Conservation (phyloP, 2,113 vertebrate species). For the Nanorana parkeri region DNA sequence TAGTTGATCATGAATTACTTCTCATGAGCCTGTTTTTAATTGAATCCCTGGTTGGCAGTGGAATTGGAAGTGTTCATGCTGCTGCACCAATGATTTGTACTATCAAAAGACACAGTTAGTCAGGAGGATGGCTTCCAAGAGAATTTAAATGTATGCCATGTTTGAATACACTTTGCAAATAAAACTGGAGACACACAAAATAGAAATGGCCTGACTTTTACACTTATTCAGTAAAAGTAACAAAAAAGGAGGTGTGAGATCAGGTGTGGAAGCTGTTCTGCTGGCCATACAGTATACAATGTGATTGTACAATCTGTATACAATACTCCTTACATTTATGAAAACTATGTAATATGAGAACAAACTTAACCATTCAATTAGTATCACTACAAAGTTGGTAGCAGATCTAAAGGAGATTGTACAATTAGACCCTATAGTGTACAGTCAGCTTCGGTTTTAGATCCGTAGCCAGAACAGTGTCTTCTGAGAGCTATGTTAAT, state of each 20-base stretch:
- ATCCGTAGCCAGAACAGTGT: too few relatives aligned
- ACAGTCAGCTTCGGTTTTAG: too few relatives aligned
- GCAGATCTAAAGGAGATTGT: too few relatives aligned
- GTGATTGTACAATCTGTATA: too few relatives aligned
- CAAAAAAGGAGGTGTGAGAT: too few relatives aligned
- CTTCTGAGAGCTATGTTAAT: too few relatives aligned
- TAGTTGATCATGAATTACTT: constrained; percentile 46
- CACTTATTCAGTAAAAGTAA: background rate
- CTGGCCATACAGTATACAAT: too few relatives aligned
- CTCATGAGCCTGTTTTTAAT: constrained; percentile 50
- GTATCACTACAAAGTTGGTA: too few relatives aligned
- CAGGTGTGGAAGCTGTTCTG: background rate
- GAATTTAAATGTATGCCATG: constrained; percentile 10
- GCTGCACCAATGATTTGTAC: constrained; percentile 48
- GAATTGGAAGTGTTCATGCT: constrained; percentile 44
- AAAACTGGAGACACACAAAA: background rate
- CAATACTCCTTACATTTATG: too few relatives aligned
- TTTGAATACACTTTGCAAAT: background rate
- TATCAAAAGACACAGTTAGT: constrained; percentile 37
- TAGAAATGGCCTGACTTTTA: background rate
- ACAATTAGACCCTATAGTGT: too few relatives aligned
- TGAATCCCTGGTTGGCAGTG: constrained; percentile 53
- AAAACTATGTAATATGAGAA: too few relatives aligned
- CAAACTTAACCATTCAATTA: too few relatives aligned
- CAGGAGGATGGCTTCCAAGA: constrained; percentile 17